Conservation (phyloP, 2,113 vertebrate genomes). For the Tonatia bakeri region DNA sequence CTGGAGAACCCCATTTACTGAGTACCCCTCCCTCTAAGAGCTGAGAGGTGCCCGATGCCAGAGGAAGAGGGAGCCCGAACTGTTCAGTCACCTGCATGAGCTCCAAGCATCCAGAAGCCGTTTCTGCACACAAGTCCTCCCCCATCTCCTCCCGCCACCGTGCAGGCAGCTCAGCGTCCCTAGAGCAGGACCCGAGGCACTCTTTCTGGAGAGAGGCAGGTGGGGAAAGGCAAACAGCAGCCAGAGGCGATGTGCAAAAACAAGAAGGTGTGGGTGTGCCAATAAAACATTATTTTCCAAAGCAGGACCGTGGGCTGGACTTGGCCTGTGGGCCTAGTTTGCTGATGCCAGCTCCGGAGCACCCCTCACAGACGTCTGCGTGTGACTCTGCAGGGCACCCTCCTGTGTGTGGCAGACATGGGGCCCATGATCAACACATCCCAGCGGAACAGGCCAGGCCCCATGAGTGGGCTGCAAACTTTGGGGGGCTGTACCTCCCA, state of each 20-base stretch:
- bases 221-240: neutral
- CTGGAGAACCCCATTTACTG: neutral
- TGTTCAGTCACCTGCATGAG: too few species aligned
- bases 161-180: fast-evolving
- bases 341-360: too few species aligned
- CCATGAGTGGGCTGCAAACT: too few species aligned
- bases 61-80: neutral
- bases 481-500: too few species aligned
- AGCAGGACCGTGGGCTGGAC: neutral
- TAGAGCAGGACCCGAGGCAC: neutral
- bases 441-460: neutral
- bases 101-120: neutral
- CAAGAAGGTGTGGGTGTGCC: neutral
- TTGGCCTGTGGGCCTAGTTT: neutral
- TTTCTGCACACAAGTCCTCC: fast-evolving
- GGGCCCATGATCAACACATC: too few species aligned
- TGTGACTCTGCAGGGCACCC: fast-evolving
- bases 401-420: fast-evolving
- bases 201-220: neutral
- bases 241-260: neutral
- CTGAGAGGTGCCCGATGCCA: too few species aligned
- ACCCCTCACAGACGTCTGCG: fast-evolving
- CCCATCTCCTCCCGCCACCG: fast-evolving
- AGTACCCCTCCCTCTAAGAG: neutral
- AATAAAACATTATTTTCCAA: neutral